phyloP scores from a whole-genome alignment of 2,888 invertebrate genomes.

The Drosophila pegasa region DNA sequence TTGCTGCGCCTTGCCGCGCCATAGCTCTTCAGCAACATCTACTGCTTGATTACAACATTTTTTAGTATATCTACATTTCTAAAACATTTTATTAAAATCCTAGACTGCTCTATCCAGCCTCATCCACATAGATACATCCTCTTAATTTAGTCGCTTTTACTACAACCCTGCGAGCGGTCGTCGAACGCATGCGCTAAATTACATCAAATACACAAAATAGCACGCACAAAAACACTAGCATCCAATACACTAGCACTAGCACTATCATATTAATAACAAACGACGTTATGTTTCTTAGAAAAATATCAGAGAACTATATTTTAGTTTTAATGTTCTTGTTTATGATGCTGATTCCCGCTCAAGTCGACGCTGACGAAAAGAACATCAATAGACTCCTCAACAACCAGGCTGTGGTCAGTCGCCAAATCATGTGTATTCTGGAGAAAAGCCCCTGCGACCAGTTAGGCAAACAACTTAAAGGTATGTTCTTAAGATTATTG shows the following conservation, averaged over 20 bases:
- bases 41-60: no score
- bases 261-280: slow-evolving; percentile 9
- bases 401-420: slow-evolving; percentile 84
- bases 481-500: slow-evolving; percentile 81
- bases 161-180: slow-evolving; percentile 22
- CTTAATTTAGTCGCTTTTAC: background rate
- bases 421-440: slow-evolving; percentile 87
- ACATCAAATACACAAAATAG: slow-evolving; percentile 50
- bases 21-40: no score
- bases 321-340: slow-evolving; percentile 73
- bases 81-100: no score
- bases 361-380: slow-evolving; percentile 77
- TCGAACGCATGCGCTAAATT: slow-evolving; percentile 55
- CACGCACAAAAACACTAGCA: slow-evolving; percentile 6
- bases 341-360: slow-evolving; percentile 50
- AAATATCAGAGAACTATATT: slow-evolving; percentile 52
- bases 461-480: slow-evolving; percentile 87
- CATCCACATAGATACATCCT: background rate
- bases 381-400: slow-evolving; percentile 82
- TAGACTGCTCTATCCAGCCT: background rate
- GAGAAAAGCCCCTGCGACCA: slow-evolving; percentile 87
- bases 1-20: no score
- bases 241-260: slow-evolving; percentile 37
- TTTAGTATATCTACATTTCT: no score
- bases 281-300: slow-evolving; percentile 53